Base-by-base conservation (phyloP, 2,113 vertebrate species). In the Monarcha castaneiventris region DNA sequence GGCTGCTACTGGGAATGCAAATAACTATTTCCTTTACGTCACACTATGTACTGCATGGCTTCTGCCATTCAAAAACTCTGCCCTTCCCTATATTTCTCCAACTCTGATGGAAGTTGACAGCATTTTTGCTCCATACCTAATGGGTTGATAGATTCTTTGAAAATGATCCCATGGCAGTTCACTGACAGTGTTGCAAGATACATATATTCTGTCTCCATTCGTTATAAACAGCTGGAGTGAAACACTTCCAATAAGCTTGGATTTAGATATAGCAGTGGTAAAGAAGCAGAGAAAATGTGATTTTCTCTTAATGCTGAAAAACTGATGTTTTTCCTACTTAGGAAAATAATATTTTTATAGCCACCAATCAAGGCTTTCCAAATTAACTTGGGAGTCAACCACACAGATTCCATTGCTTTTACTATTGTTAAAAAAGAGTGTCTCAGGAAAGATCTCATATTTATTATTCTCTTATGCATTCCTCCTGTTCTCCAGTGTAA, bases 341-440 rank as follows among this genome's bases (percentile, higher is more conserved):
- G 52, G 33, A 75, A 91, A 93, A 75, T 30, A 67, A 17, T 81
- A 43, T 74, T 23, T 77, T 86, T 87, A 67, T 30, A 89, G 10
- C 3, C 44, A 59, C 21, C 71, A 78, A 74, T 94, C 87, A 71
- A 83, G 33, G 21, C 16, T 89, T 94, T 89, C 73, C 13, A 81
- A 63, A 84, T 41, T 77, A 84, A 48, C 48, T 17, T 78, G 18
- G 18, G 56, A 78, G 18, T 55, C 52, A 89, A 52, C 2, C 35
- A 63, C 16, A 81, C 2, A 29, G 49, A 84, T 77, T 73, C 25
- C 17, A 66, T 23, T 15, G 0, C 2, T 80, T 72, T 86, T 66
- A 13, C 7, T 35, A 29, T 30, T 82, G 64, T 75, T 37, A 0
- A 3, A 51, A 88, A 63, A 33, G 3, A 41, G 0, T 0, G 0